Percentiles rank a stretch among this genome's conserved stretches.
These are phyloP conservation scores for Patella caerulea DNA, from an alignment of 2,888 invertebrate genomes.

Conservation along the genomic window DNA sequence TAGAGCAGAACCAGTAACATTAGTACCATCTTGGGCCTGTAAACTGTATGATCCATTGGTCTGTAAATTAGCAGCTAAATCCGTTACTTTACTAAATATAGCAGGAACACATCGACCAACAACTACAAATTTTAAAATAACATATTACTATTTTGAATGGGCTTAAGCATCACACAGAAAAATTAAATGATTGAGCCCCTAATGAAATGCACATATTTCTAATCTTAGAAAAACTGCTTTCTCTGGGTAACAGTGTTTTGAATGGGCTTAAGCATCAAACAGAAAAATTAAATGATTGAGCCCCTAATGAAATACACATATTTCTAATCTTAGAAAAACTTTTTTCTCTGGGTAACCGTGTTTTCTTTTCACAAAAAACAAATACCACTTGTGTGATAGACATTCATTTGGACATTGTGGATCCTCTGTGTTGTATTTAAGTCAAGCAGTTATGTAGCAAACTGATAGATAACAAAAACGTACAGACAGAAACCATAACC, in stretches of 20 bases:
- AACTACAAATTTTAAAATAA: constrained; percentile 68
- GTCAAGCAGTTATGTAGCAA: no score
- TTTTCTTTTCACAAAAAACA: no score
- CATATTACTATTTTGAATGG: background rate
- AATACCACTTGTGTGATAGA: no score
- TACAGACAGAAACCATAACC: no score
- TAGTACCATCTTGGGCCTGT: constrained; percentile 34
- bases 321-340: no score
- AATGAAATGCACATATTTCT: no score
- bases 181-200: background rate
- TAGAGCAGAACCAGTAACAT: constrained; percentile 70
- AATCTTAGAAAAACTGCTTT: no score
- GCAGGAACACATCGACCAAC: constrained; percentile 76
- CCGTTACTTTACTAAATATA: constrained; percentile 49
- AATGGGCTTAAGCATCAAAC: background rate
- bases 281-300: background rate
- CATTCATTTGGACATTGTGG: no score
- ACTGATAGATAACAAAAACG: no score
- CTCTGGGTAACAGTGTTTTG: background rate
- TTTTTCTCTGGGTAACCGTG: no score
- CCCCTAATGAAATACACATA: no score
- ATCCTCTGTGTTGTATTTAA: no score
- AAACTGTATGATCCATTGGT: constrained; percentile 37
- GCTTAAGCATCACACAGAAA: background rate
- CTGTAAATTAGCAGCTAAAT: constrained; percentile 48